Evolutionary conservation across 2,888 invertebrate species (phyloP), one percentile per base, ranked within the genome.

Genomic region (Cantharis flavilabris): DNA sequence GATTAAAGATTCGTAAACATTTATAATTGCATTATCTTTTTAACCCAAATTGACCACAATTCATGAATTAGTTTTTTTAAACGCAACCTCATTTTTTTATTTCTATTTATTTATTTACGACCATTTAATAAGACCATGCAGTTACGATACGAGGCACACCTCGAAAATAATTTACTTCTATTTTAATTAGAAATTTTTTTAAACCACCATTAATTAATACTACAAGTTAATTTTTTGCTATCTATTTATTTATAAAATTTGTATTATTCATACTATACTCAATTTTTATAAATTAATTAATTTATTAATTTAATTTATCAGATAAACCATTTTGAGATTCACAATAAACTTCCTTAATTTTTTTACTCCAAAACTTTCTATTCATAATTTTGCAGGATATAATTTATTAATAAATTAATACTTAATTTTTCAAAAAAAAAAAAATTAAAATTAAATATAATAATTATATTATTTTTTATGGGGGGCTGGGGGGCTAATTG

Each of bases 1-100:
- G 72, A 72, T 72, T 71, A 71, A 63, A n/a, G 26, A 62, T 14
- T 71, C 33, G 71, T 63, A 71, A 71, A 72, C 65, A 72, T 10
- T 65, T 72, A 28, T 49, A 20, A 67, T 67, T 67, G 26, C 65
- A 26, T 67, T 26, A 49, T 67, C 26, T 67, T 67, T 67, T 67
- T 67, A 67, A 67, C 65, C 65, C 65, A 67, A 67, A 67, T 67
- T 67, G 18, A 67, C 23, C 26, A 26, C 18, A 67, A 67, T 67
- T 67, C 18, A 23, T 26, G 23, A 67, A 67, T 23, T 23, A 67
- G n/a, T 49, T 49, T 49, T 23, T 49, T 49, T 49, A 49, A 49
- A 49, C 49, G 49, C 49, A 49, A 49, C 49, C 49, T 49, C 49
- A 49, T 49, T 49, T 49, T 49, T 49, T 49, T 49, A 49, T 49